Evolutionary conservation across 2,888 invertebrate species (phyloP).

Genomic region (Merodon equestris): DNA sequence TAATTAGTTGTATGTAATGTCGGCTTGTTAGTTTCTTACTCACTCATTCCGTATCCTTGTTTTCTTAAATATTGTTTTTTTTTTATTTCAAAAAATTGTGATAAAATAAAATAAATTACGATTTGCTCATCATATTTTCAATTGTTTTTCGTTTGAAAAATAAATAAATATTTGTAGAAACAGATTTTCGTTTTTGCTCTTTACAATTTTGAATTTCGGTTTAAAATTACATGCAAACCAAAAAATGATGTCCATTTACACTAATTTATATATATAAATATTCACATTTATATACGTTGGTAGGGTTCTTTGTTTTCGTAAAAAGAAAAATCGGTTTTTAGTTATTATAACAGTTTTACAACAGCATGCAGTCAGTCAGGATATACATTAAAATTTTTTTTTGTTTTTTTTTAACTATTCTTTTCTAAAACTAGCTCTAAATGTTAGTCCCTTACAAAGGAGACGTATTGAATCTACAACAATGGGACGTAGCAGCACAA

Average conservation of each 20-base stretch:
- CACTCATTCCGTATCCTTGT: slow-evolving; percentile 60
- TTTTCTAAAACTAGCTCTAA: neutral
- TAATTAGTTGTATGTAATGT: slow-evolving; percentile 52
- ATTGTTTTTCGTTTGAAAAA: slow-evolving; percentile 7
- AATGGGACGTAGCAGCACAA: slow-evolving; percentile 52
- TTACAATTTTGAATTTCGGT: neutral
- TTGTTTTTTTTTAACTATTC: neutral
- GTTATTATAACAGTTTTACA: slow-evolving; percentile 37
- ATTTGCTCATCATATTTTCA: slow-evolving; percentile 1
- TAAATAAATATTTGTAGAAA: slow-evolving; percentile 6
- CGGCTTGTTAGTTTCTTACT: slow-evolving; percentile 51
- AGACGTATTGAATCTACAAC: no score
- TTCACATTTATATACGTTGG: no score
- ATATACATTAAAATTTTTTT: slow-evolving; percentile 13
- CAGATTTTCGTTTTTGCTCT: no score
- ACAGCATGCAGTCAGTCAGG: slow-evolving; percentile 63
- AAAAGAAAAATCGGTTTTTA: slow-evolving; percentile 15
- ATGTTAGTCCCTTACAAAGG: neutral
- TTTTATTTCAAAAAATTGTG: slow-evolving; percentile 5
- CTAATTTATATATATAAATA: neutral
- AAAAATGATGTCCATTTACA: slow-evolving; percentile 39
- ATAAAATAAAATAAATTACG: slow-evolving; percentile 13
- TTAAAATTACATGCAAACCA: slow-evolving; percentile 43
- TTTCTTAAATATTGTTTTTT: slow-evolving; percentile 33
- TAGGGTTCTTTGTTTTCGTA: neutral